Evolutionary conservation across 1,140 invertebrate genomes (phyloP).

Genomic region (Teleogryllus occipitalis): DNA sequence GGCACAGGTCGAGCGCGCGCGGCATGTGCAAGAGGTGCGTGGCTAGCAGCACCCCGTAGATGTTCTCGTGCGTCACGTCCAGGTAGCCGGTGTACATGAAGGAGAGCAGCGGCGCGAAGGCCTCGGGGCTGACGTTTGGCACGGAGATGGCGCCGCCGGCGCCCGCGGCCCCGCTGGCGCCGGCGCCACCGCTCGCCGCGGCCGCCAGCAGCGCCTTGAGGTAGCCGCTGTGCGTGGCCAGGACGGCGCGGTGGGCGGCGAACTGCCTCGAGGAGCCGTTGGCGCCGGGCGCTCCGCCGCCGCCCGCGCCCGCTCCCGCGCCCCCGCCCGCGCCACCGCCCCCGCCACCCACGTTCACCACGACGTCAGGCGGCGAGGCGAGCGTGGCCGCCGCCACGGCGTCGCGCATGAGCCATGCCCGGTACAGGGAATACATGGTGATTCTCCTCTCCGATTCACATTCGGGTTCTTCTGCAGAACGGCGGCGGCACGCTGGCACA

Average conservation of each 20-base stretch:
- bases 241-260: constrained; percentile 48
- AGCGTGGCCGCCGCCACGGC: constrained; percentile 31
- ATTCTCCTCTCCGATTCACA: neutral
- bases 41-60: constrained; percentile 62
- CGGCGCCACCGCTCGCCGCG: constrained; percentile 31
- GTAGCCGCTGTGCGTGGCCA: constrained; percentile 65
- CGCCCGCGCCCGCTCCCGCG: constrained; percentile 37
- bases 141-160: constrained; percentile 36
- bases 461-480: neutral
- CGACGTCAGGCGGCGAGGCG: constrained; percentile 48
- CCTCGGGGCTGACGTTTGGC: constrained; percentile 51
- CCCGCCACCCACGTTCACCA: constrained; percentile 49
- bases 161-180: constrained; percentile 25
- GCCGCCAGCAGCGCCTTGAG: constrained; percentile 44
- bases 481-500: neutral
- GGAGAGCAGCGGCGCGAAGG: constrained; percentile 60
- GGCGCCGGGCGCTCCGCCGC: constrained; percentile 31
- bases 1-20: constrained; percentile 57
- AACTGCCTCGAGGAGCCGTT: constrained; percentile 42
- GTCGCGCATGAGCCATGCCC: constrained; percentile 50
- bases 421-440: constrained; percentile 54
- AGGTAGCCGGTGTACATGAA: constrained; percentile 71
- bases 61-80: constrained; percentile 59
- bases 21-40: constrained; percentile 70
- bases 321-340: constrained; percentile 41